Conservation (phyloP, 2,113 vertebrate species). For the Muscicapa adusta region DNA sequence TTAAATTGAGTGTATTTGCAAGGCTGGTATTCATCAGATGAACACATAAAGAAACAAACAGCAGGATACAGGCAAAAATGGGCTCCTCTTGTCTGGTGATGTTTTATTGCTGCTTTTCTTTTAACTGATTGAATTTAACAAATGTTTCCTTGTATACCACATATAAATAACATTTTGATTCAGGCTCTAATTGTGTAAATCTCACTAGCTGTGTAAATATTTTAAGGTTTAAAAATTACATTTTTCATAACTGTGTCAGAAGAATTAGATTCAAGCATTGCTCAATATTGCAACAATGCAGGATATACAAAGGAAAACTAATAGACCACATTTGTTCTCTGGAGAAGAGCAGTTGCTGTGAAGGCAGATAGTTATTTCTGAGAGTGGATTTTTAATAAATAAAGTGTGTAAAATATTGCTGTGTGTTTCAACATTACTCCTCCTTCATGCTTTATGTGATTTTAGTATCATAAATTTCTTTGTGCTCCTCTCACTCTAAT, state of each 20-base stretch:
- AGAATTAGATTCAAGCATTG: slow-evolving; percentile 34
- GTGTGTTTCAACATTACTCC: neutral
- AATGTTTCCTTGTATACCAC: neutral
- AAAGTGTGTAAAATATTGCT: neutral
- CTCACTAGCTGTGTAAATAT: slow-evolving; percentile 20
- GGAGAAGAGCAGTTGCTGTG: neutral
- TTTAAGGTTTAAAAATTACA: slow-evolving; percentile 33
- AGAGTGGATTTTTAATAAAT: slow-evolving; percentile 10
- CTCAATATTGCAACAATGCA: neutral
- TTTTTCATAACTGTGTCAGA: slow-evolving; percentile 28
- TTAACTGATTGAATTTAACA: neutral
- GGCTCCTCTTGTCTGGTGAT: neutral
- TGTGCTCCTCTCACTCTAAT: neutral
- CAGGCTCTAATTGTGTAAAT: slow-evolving; percentile 19
- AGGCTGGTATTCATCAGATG: neutral
- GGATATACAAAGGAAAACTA: slow-evolving; percentile 12
- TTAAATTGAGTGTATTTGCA: neutral
- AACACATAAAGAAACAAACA: slow-evolving; percentile 18
- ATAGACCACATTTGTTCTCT: slow-evolving; percentile 5
- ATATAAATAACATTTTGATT: neutral
- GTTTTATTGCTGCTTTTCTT: slow-evolving; percentile 27
- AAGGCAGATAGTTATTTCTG: slow-evolving; percentile 3
- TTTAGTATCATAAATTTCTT: neutral
- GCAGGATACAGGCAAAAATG: slow-evolving; percentile 4
- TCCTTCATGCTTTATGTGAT: accelerated